Evolutionary conservation across 1,140 invertebrate species (phyloP).

Genomic region (Chironomus striatipennis): DNA sequence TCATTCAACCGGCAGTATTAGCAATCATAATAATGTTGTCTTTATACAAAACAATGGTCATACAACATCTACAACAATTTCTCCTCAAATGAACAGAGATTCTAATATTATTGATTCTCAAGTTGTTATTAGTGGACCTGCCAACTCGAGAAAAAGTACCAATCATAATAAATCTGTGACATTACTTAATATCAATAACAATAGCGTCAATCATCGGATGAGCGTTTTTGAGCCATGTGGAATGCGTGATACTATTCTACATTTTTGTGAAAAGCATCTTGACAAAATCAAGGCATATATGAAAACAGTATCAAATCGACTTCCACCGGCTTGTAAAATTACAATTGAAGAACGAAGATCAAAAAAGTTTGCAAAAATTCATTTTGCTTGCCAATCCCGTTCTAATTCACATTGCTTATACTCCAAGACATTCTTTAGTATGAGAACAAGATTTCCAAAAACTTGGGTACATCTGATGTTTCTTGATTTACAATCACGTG

Average conservation of each 20-base stretch:
- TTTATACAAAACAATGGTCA: constrained; percentile 31
- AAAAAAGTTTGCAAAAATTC: constrained; percentile 76
- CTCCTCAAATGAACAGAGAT: neutral
- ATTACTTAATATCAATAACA: constrained; percentile 51
- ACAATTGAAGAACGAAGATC: constrained; percentile 80
- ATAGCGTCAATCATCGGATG: constrained; percentile 56
- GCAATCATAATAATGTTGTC: constrained; percentile 32
- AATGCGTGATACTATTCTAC: constrained; percentile 82
- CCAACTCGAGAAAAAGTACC: constrained; percentile 50
- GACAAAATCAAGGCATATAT: constrained; percentile 86
- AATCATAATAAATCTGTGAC: constrained; percentile 60
- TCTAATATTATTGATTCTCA: constrained; percentile 4
- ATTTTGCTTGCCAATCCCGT: constrained; percentile 80
- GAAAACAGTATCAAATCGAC: constrained; percentile 70
- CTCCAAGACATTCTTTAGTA: constrained; percentile 70
- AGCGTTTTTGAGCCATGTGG: constrained; percentile 72
- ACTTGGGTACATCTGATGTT: constrained; percentile 96
- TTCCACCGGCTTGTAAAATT: constrained; percentile 84
- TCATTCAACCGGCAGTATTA: constrained; percentile 35
- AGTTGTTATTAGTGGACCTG: constrained; percentile 44
- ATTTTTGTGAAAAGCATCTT: constrained; percentile 90
- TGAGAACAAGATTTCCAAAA: constrained; percentile 77
- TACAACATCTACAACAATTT: constrained; percentile 32
- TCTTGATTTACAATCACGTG: constrained; percentile 70
- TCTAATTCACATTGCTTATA: constrained; percentile 80